These are phyloP conservation scores for Parazoanthus darwini DNA, from an alignment of 92 coral and sea anemone genomes.

Conservation along the genomic window DNA sequence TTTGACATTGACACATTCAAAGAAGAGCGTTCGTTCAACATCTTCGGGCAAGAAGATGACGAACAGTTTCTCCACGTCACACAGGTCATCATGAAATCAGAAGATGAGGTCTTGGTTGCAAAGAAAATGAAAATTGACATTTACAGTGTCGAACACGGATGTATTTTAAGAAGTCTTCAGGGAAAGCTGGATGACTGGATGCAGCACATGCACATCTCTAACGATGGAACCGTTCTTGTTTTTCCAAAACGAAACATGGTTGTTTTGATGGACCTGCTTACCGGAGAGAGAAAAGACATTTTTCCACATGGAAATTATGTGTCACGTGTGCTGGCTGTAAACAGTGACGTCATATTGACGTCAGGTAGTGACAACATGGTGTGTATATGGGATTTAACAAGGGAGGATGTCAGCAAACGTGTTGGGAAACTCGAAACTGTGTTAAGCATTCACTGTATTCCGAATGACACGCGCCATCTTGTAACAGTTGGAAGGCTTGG, in stretches of 20 bases:
- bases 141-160: slow-evolving; percentile 64
- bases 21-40: slow-evolving; percentile 55
- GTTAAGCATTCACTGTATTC: slow-evolving; percentile 62
- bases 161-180: slow-evolving; percentile 53
- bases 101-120: slow-evolving; percentile 72
- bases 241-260: slow-evolving; percentile 78
- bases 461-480: slow-evolving; percentile 69
- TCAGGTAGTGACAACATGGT: slow-evolving; percentile 80
- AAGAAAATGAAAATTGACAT: slow-evolving; percentile 79
- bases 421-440: slow-evolving; percentile 67
- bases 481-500: slow-evolving; percentile 84
- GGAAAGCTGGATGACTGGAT: slow-evolving; percentile 88
- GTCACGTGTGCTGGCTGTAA: slow-evolving; percentile 56
- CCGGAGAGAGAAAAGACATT: slow-evolving; percentile 69
- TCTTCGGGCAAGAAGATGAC: slow-evolving; percentile 75
- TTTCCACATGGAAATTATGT: slow-evolving; percentile 69
- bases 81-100: slow-evolving; percentile 65
- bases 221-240: slow-evolving; percentile 46
- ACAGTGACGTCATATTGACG: slow-evolving; percentile 64
- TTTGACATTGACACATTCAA: slow-evolving; percentile 45
- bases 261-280: slow-evolving; percentile 56
- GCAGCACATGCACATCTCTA: slow-evolving; percentile 56
- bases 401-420: slow-evolving; percentile 59
- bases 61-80: slow-evolving; percentile 80
- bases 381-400: slow-evolving; percentile 77